Base-by-base conservation (phyloP, 1,140 invertebrate species). In the Belonocnema kinseyi region DNA sequence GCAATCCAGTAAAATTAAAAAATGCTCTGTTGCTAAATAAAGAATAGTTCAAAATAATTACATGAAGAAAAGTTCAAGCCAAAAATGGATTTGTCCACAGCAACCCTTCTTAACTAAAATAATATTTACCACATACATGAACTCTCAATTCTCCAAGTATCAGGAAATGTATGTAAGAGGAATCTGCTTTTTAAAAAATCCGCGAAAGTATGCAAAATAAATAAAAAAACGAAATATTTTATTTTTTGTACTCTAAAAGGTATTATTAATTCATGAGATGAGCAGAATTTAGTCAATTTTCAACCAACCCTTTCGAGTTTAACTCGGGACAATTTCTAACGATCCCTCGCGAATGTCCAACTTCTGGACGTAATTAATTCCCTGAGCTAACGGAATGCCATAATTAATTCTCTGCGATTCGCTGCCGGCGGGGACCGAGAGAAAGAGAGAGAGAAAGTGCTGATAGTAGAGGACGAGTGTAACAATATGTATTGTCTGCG, bases 361-460 rank as follows among this genome's bases (percentile, higher is more conserved):
- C 85, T 88, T 86, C 85, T 85, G 82, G 83, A 85, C 85, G 85
- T 88, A 89, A 88, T 88, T 89, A 88, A 88, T 88, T 88, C 83
- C 78, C 85, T 75, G 85, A 84, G 86, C 86, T 86, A 87, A 88
- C 86, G 88, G 87, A 89, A 89, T 88, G 87, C 88, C 83, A 88
- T 89, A 88, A 88, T 89, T 89, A 88, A 88, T 89, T 89, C 84
- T 84, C 83, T 78, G 82, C 85, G 86, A 85, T 82, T 86, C 79
- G 81, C 81, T 80, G 26, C 54, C 12, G 54, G 46, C 33, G 72
- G 71, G 50, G 50, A 71, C 50, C 12, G 54, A 13, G 33, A 74
- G 71, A 51, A 33, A 58, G 76, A 74, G 70, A 26, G 11, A 76
- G 66, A 72, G 73, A 52, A 73, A 53, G 70, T 52, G 13, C 14